These are phyloP conservation scores for Drosophila longiperda DNA, from an alignment of 2,888 invertebrate species.

Conservation along the genomic window DNA sequence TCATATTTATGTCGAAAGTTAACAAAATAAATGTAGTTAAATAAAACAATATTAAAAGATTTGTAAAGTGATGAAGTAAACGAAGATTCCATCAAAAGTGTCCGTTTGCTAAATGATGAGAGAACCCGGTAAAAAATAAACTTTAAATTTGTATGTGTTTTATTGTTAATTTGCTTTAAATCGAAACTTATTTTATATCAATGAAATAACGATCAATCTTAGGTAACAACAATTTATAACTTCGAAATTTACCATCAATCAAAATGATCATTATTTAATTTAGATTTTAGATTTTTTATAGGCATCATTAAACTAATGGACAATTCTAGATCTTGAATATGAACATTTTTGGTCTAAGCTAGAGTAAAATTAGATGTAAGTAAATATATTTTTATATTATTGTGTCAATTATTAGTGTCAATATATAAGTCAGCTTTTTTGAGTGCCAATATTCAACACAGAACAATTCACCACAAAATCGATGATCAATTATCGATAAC, in stretches of 20 bases:
- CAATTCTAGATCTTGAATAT: not conserved
- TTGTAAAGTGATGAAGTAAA: not conserved
- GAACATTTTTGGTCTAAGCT: not conserved
- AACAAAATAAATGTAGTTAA: constrained; percentile 52
- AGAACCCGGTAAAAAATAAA: not conserved
- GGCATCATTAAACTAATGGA: not conserved
- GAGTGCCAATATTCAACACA: not conserved
- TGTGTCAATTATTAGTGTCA: too few relatives aligned
- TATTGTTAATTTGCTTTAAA: not conserved
- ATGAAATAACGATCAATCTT: not conserved
- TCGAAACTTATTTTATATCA: not conserved
- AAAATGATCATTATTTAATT: not conserved
- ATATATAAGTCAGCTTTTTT: too few relatives aligned
- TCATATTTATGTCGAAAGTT: constrained; percentile 36
- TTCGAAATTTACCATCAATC: not conserved
- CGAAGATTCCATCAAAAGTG: too few relatives aligned
- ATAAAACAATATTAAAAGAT: constrained; percentile 17
- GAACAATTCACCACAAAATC: not conserved
- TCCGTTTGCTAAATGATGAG: not conserved
- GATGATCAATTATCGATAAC: constrained; percentile 10
- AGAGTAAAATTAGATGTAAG: not conserved
- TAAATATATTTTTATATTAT: not conserved
- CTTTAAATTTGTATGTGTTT: not conserved
- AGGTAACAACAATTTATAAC: not conserved
- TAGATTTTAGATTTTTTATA: too few relatives aligned